Conservation (phyloP, 2,888 invertebrate species). For the Tryphoninae sp. region DNA sequence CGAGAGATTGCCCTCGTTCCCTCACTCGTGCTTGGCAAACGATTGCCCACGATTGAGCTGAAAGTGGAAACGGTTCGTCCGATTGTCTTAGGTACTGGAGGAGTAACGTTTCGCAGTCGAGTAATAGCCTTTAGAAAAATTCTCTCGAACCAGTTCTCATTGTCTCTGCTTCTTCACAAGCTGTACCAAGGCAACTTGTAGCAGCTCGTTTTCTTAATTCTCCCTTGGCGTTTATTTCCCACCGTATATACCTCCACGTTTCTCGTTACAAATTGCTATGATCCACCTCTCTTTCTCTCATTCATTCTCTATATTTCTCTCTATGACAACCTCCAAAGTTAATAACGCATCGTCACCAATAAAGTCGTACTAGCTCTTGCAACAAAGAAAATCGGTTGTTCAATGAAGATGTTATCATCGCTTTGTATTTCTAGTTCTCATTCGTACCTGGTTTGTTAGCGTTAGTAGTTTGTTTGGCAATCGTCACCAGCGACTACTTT, state of each 20-base stretch:
- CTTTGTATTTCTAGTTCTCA: background rate
- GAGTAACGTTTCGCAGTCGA: slow-evolving; percentile 31
- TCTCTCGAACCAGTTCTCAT: slow-evolving; percentile 29
- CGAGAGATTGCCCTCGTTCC: slow-evolving; percentile 12
- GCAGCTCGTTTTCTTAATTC: slow-evolving; percentile 21
- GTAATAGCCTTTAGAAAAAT: slow-evolving; percentile 47
- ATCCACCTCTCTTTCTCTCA: background rate
- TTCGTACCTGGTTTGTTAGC: background rate
- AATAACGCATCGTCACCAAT: slow-evolving; percentile 26
- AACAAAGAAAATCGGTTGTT: slow-evolving; percentile 8
- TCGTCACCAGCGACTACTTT: background rate
- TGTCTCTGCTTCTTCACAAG: slow-evolving; percentile 31
- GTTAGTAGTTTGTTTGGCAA: background rate
- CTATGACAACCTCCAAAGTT: slow-evolving; percentile 3
- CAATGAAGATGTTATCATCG: slow-evolving; percentile 8
- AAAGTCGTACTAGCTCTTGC: background rate
- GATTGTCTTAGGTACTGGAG: slow-evolving; percentile 42
- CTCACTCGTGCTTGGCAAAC: slow-evolving; percentile 16
- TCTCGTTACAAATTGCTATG: slow-evolving; percentile 33
- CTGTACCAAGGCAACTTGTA: slow-evolving; percentile 16
- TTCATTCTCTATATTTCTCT: too few relatives aligned
- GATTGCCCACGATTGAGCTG: slow-evolving; percentile 27
- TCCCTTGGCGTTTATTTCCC: slow-evolving; percentile 15
- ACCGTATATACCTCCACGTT: background rate
- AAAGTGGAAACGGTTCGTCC: slow-evolving; percentile 39